Percentiles rank a stretch among this genome's conserved stretches.
These are phyloP conservation scores for Heliconius charithonia DNA, from an alignment of 2,888 invertebrate species.

Conservation along the genomic window DNA sequence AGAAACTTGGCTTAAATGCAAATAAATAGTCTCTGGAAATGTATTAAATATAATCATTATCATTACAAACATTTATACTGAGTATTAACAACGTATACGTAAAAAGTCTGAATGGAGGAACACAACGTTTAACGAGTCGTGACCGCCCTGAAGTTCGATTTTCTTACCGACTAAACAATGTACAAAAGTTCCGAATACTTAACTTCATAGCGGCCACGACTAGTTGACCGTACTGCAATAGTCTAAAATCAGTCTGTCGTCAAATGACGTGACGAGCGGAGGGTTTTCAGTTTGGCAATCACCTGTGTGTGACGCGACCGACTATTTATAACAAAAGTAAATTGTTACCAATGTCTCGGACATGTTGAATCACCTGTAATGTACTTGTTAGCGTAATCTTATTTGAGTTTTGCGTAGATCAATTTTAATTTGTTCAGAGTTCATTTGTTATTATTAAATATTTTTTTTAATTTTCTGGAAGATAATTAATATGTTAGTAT, in stretches of 20 bases:
- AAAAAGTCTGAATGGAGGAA: not conserved
- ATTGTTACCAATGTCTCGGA: conserved; percentile 6
- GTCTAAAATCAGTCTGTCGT: not conserved
- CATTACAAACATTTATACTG: not conserved
- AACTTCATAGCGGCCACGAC: too few relatives aligned
- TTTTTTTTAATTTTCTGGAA: not conserved
- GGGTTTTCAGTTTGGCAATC: conserved; percentile 10
- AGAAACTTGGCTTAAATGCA: not conserved
- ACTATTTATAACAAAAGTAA: conserved; percentile 11
- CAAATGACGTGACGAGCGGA: conserved; percentile 4
- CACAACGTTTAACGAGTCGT: not conserved
- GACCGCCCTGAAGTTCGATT: too few relatives aligned
- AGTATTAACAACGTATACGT: not conserved
- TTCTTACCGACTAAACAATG: too few relatives aligned
- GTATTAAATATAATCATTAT: not conserved
- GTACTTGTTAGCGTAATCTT: not conserved
- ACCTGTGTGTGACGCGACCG: conserved; percentile 10
- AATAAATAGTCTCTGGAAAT: not conserved
- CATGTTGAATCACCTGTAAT: conserved; percentile 11
- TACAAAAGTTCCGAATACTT: too few relatives aligned
- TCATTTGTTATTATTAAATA: not conserved
- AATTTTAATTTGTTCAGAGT: not conserved
- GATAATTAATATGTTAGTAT: not conserved
- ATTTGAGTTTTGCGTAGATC: not conserved
- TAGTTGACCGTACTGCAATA: not conserved